These are phyloP conservation scores for Lanius collurio DNA, from an alignment of 2,113 vertebrate genomes.

Conservation along the genomic window DNA sequence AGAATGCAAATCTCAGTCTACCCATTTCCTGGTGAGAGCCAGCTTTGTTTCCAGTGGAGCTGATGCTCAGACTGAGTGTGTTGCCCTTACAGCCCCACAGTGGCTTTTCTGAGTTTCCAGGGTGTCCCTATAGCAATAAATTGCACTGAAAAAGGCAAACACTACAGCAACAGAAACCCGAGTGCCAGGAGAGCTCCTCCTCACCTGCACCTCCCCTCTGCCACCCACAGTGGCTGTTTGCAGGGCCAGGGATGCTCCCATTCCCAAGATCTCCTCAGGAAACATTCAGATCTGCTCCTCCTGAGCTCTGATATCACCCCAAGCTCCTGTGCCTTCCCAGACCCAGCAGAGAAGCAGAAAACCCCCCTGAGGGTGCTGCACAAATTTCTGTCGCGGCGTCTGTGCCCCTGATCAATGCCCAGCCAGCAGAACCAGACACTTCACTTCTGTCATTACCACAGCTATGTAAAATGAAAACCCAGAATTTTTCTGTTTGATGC, in stretches of 20 bases:
- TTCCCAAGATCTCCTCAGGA: not conserved
- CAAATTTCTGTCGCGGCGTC: not conserved
- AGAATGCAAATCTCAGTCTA: not conserved
- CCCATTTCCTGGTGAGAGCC: not conserved
- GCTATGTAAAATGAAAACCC: not conserved
- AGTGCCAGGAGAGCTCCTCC: not conserved
- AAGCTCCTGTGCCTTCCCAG: not conserved
- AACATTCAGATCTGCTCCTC: not conserved
- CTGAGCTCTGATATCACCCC: not conserved
- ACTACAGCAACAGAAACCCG: not conserved
- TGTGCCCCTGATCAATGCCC: not conserved
- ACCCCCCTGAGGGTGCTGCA: not conserved
- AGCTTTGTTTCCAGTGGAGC: not conserved
- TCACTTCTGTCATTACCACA: not conserved
- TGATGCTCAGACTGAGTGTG: not conserved
- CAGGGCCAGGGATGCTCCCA: too few species aligned
- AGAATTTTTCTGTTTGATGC: not conserved
- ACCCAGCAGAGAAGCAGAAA: not conserved
- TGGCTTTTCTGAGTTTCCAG: not conserved
- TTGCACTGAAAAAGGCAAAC: not conserved
- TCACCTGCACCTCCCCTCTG: not conserved
- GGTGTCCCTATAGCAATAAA: fast-evolving
- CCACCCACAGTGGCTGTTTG: fast-evolving
- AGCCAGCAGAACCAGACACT: not conserved
- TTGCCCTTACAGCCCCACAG: not conserved